Conservation (phyloP, 2,888 invertebrate species). For the Lithodes maja region DNA sequence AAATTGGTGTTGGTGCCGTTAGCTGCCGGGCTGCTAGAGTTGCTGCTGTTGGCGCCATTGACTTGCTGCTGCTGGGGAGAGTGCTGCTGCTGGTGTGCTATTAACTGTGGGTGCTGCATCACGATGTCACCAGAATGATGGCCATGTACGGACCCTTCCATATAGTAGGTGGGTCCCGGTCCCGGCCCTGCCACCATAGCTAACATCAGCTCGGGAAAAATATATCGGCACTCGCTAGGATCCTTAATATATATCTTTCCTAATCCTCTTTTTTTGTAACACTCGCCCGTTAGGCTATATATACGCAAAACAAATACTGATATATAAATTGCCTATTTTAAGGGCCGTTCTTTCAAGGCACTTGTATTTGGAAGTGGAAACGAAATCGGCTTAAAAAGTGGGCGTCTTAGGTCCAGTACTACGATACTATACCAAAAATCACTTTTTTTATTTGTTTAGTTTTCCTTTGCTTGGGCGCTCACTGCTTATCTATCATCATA, state of each 20-base stretch:
- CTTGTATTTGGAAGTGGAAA: constrained; percentile 21
- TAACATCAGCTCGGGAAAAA: constrained; percentile 31
- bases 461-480: neutral
- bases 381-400: neutral
- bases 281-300: constrained; percentile 1
- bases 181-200: constrained; percentile 68
- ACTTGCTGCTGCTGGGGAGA: constrained; percentile 40
- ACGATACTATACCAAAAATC: constrained; percentile 18
- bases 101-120: constrained; percentile 36
- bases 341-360: constrained; percentile 23
- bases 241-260: no score
- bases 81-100: constrained; percentile 34
- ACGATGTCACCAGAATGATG: constrained; percentile 32
- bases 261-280: neutral
- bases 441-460: constrained; percentile 14
- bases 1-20: constrained; percentile 22
- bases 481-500: constrained; percentile 57
- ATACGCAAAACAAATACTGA: neutral
- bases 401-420: constrained; percentile 34
- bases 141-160: constrained; percentile 50
- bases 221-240: neutral
- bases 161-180: constrained; percentile 59
- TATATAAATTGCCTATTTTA: neutral
- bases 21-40: constrained; percentile 36
- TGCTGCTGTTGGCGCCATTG: constrained; percentile 37